Evolutionary conservation across 2,888 invertebrate species (phyloP), one percentile per base, ranked within the genome.

Genomic region (Synanthedon formicaeformis): DNA sequence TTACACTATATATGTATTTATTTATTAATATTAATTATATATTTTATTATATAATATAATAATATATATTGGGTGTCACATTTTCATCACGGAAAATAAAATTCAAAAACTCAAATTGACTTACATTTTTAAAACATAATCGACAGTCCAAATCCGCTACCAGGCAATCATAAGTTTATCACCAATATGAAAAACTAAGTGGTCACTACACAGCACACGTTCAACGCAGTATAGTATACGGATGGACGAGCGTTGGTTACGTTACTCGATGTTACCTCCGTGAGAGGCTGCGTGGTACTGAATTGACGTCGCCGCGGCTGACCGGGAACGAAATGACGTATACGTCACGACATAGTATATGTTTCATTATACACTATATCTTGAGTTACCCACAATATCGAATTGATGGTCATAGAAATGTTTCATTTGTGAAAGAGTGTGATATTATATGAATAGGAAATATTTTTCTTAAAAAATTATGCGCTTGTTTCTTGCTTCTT

Each of bases 221-320:
- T 61, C 58, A 55, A 61, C 54, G 55, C 55, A 61, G 56, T 58
- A 56, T 52, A 53, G 52, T 54, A 53, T 55, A 56, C 55, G 55
- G 54, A 53, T 57, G 55, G 55, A 53, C 58, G 60, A 59, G 56
- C 58, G 58, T 40, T 52, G 6, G 41, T 34, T 27, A 12, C 14
- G 57, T 60, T 55, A 55, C 56, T 59, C 69, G 71, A 69, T 71
- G 75, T 62, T 69, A 56, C 67, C 78, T 59, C 74, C 55, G 52
- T 73, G 64, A 80, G 81, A 82, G 78, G 80, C 85, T 83, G 85
- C 68, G 73, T 78, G 73, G 67, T 77, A 85, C 85, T 85, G 84
- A 79, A 56, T 65, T 61, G 66, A 23, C 16, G 16, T 14, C 18
- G 23, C 2, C 10, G 23, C 14, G 13, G 13, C 50, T 10, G 58